Conservation (phyloP, 2,113 vertebrate species). For the Saiga tatarica region DNA sequence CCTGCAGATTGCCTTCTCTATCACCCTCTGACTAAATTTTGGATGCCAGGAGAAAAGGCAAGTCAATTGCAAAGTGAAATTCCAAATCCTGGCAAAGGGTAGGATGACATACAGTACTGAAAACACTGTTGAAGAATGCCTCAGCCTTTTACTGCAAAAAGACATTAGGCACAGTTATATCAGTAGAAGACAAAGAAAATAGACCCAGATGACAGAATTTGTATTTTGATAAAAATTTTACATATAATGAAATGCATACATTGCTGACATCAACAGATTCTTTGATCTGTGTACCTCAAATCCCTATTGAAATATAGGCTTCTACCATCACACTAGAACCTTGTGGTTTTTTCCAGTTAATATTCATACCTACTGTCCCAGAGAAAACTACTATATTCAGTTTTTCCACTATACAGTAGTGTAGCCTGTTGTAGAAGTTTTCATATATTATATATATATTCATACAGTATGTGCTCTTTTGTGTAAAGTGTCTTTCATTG, state of each 20-base stretch:
- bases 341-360: neutral
- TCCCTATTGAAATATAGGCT: neutral
- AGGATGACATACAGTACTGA: neutral
- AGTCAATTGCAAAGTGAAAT: neutral
- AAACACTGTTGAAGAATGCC: neutral
- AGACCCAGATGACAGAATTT: neutral
- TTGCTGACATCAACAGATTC: neutral
- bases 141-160: neutral
- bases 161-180: neutral
- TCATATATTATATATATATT: neutral
- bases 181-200: neutral
- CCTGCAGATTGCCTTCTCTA: neutral
- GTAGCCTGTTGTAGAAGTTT: neutral
- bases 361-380: neutral
- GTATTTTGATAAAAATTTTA: conserved; percentile 22
- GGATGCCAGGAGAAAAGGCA: neutral
- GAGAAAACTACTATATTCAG: neutral
- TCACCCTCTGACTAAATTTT: neutral
- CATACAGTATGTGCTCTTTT: neutral
- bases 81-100: neutral
- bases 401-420: neutral
- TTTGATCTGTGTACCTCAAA: neutral
- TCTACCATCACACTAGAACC: neutral
- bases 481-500: neutral
- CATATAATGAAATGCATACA: neutral